Conservation (phyloP, 2,888 invertebrate genomes). For the Sphaerophoria rueppellii region DNA sequence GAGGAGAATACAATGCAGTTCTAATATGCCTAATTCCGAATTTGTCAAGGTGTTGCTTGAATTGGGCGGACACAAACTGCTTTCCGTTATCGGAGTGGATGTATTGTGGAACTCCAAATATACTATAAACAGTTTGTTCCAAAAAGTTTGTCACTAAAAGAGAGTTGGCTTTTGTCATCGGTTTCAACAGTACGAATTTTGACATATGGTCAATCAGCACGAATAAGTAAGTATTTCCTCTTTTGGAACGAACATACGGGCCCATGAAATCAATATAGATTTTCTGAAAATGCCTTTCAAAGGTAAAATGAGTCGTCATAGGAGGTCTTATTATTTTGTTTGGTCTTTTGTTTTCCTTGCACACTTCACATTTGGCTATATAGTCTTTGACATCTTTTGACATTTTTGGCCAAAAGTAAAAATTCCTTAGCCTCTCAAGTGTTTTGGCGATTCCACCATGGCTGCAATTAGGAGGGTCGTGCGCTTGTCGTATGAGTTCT, state of each 20-base stretch:
- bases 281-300: constrained; percentile 46
- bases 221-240: constrained; percentile 45
- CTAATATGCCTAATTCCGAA: too few relatives aligned
- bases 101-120: too few relatives aligned
- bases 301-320: neutral
- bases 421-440: constrained; percentile 10
- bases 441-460: constrained; percentile 60
- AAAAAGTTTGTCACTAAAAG: constrained; percentile 40
- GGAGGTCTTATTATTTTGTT: constrained; percentile 33
- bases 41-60: constrained; percentile 6
- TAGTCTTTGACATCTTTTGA: constrained; percentile 28
- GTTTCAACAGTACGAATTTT: constrained; percentile 51
- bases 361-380: constrained; percentile 33
- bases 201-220: constrained; percentile 65
- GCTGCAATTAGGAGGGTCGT: neutral
- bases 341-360: constrained; percentile 42
- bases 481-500: neutral
- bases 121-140: too few relatives aligned
- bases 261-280: constrained; percentile 3
- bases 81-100: constrained; percentile 75
- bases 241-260: constrained; percentile 39
- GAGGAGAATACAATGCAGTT: too few relatives aligned
- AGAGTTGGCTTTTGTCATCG: constrained; percentile 51
- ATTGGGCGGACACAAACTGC: constrained; percentile 67
- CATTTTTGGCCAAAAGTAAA: constrained; percentile 72